phyloP scores from a whole-genome alignment of 2,113 vertebrate species.

The Tetraodon nigroviridis region DNA sequence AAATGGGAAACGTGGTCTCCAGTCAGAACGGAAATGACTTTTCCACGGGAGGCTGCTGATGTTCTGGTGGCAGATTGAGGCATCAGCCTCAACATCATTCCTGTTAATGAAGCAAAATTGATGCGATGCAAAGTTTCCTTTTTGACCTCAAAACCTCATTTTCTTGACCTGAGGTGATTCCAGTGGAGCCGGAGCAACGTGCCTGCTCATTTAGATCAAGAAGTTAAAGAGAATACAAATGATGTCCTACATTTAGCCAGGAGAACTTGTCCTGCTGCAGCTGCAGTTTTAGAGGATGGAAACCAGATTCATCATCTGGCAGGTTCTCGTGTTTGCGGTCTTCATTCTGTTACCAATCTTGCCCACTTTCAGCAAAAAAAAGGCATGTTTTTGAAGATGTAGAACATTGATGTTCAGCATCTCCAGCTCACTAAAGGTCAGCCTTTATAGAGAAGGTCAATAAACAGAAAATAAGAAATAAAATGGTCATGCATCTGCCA shows the following conservation, averaged over 20 bases:
- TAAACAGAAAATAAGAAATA: too few relatives aligned
- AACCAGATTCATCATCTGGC: too few relatives aligned
- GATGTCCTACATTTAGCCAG: slow-evolving; percentile 13
- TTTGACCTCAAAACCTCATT: slow-evolving; percentile 53
- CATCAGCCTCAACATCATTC: slow-evolving; percentile 36
- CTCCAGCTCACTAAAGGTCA: too few relatives aligned
- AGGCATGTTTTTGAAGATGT: too few relatives aligned
- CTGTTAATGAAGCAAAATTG: slow-evolving; percentile 57
- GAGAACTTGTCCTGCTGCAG: not conserved
- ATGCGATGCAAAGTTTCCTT: slow-evolving; percentile 29
- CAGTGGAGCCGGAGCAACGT: slow-evolving; percentile 1
- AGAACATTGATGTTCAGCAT: too few relatives aligned
- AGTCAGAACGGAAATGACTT: slow-evolving; percentile 63
- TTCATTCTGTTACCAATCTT: too few relatives aligned
- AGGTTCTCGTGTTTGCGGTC: too few relatives aligned
- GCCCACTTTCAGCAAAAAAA: too few relatives aligned
- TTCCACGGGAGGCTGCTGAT: slow-evolving; percentile 56
- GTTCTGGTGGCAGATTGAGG: slow-evolving; percentile 43
- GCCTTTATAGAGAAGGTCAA: too few relatives aligned
- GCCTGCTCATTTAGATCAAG: slow-evolving; percentile 32
- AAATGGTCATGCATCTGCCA: too few relatives aligned
- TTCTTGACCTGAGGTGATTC: slow-evolving; percentile 32
- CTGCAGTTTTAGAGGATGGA: too few relatives aligned
- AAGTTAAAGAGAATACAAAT: slow-evolving; percentile 24
- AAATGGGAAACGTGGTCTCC: slow-evolving; percentile 63